phyloP scores from a whole-genome alignment of 2,113 vertebrate species.

The Procapra przewalskii region DNA sequence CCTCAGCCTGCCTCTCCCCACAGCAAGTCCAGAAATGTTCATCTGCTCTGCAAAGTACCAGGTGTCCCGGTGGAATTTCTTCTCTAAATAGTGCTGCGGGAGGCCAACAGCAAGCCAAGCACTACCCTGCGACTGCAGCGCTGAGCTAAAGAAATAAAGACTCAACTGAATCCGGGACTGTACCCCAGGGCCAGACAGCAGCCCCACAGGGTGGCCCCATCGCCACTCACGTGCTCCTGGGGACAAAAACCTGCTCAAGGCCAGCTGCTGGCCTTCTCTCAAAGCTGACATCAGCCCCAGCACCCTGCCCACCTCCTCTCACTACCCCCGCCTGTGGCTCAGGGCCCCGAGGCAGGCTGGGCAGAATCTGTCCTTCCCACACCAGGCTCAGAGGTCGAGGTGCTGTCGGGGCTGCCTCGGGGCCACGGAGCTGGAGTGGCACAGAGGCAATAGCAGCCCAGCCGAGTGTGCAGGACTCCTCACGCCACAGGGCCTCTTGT shows the following conservation, averaged over 20 bases:
- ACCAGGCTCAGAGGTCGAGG: background rate
- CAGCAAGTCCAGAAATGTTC: background rate
- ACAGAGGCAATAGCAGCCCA: background rate
- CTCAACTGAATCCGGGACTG: background rate
- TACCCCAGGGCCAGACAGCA: background rate
- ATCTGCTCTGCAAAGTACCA: background rate
- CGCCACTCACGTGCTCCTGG: background rate
- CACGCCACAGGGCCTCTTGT: background rate
- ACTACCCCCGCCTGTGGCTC: background rate
- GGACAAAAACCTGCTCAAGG: background rate
- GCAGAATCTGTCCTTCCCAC: background rate
- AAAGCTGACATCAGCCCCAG: slow-evolving; percentile 30
- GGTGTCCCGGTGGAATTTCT: background rate
- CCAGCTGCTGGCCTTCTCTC: slow-evolving; percentile 25
- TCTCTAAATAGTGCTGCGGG: background rate
- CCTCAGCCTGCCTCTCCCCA: background rate
- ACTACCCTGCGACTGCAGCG: background rate
- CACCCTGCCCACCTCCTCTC: background rate
- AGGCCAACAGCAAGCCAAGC: background rate
- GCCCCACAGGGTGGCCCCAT: background rate
- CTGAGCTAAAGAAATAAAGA: background rate
- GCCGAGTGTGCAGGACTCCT: background rate
- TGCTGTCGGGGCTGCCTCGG: background rate
- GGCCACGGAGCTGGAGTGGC: background rate
- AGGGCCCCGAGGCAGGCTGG: no score